phyloP scores from a whole-genome alignment of 2,888 invertebrate species.

The Arge pagana region DNA sequence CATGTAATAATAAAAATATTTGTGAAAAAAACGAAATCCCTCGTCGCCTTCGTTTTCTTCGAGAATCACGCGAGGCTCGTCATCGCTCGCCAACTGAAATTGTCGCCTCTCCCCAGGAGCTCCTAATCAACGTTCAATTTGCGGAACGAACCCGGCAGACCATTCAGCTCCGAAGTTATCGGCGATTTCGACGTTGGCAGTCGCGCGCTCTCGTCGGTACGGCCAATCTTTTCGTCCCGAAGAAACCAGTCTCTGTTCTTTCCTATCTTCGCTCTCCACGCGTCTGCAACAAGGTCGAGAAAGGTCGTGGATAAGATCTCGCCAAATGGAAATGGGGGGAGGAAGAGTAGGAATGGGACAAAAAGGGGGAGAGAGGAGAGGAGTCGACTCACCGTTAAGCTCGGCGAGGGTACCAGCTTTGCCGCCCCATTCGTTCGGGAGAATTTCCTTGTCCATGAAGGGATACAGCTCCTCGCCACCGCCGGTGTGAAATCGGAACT shows the following conservation, averaged over 20 bases:
- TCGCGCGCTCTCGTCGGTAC: slow-evolving; percentile 47
- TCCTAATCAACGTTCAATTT: slow-evolving; percentile 53
- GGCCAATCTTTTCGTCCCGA: slow-evolving; percentile 50
- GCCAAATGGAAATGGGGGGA: no score
- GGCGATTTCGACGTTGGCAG: slow-evolving; percentile 41
- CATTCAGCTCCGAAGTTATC: slow-evolving; percentile 43
- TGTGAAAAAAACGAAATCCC: no score
- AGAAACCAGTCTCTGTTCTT: slow-evolving; percentile 51
- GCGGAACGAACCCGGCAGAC: slow-evolving; percentile 51
- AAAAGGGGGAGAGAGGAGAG: no score
- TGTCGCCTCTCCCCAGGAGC: no score
- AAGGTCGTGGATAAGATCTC: neutral
- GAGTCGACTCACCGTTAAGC: slow-evolving; percentile 44
- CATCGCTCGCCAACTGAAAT: no score
- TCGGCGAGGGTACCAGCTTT: slow-evolving; percentile 51
- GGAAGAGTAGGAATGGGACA: no score
- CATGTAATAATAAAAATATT: no score
- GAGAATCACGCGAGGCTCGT: no score
- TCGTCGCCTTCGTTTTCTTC: no score
- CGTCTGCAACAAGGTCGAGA: slow-evolving; percentile 35
- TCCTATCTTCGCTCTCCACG: slow-evolving; percentile 50
- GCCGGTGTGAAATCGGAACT: slow-evolving; percentile 55
- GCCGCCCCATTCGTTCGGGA: slow-evolving; percentile 59
- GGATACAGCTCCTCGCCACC: slow-evolving; percentile 53
- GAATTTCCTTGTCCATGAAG: slow-evolving; percentile 53